phyloP scores from a whole-genome alignment of 1,140 invertebrate species.

The Berghia stephanieae region DNA sequence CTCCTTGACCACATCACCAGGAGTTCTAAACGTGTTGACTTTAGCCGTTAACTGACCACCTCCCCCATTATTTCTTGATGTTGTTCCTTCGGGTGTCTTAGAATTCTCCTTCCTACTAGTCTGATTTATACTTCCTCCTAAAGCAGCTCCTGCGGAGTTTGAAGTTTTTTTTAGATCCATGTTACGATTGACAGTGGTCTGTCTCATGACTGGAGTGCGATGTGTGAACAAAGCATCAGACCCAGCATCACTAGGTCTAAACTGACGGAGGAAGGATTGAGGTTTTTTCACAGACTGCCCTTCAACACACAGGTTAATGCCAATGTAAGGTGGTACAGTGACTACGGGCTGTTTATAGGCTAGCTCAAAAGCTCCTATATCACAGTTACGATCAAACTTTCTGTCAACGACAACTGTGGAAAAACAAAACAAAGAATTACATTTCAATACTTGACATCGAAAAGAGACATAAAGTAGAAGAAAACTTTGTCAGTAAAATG shows the following conservation, averaged over 20 bases:
- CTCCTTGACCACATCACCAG: neutral
- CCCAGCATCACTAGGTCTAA: neutral
- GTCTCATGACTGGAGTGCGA: constrained; percentile 21
- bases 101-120: neutral
- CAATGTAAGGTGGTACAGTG: constrained; percentile 85
- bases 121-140: neutral
- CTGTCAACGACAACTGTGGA: constrained; percentile 87
- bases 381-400: constrained; percentile 78
- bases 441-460: too few relatives aligned
- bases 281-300: constrained; percentile 69
- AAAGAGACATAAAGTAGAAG: too few relatives aligned
- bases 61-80: neutral
- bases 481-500: too few relatives aligned
- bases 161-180: constrained; percentile 12
- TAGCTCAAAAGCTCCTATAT: constrained; percentile 87
- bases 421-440: constrained; percentile 21
- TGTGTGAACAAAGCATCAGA: constrained; percentile 28
- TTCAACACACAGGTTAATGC: constrained; percentile 79
- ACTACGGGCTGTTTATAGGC: constrained; percentile 79
- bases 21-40: constrained; percentile 10
- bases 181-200: constrained; percentile 1
- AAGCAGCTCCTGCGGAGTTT: constrained; percentile 9
- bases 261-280: neutral
- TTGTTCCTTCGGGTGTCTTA: neutral
- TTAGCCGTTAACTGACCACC: constrained; percentile 4